phyloP scores from a whole-genome alignment of 1,140 invertebrate genomes.

The Dendrolimus punctatus region DNA sequence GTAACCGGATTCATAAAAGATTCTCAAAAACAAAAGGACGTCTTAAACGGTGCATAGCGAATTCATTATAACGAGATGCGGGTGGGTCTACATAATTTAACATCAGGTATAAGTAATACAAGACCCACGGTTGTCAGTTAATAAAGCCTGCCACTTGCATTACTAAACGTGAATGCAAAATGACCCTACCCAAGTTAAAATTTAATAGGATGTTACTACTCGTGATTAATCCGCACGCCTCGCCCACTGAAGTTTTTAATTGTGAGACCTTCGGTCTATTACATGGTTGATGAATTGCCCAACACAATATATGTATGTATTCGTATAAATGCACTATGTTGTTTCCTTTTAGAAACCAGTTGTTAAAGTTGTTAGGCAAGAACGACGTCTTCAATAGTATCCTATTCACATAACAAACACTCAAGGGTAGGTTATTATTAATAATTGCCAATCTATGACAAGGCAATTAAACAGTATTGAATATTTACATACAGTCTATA shows the following conservation, averaged over 20 bases:
- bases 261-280: conserved; percentile 43
- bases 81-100: no score
- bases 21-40: no score
- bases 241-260: conserved; percentile 29
- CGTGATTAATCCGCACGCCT: conserved; percentile 2
- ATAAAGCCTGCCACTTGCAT: no score
- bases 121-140: no score
- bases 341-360: conserved; percentile 57
- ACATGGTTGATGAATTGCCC: conserved; percentile 47
- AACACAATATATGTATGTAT: conserved; percentile 18
- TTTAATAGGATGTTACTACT: no score
- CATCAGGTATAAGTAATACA: no score
- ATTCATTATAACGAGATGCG: no score
- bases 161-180: no score
- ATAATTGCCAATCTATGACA: not conserved
- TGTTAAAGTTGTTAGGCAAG: conserved; percentile 39
- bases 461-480: conserved; percentile 8
- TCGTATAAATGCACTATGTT: conserved; percentile 30
- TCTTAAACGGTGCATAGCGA: no score
- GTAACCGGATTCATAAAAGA: no score
- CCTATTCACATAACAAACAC: conserved; percentile 9
- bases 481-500: conserved; percentile 1
- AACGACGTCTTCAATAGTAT: conserved; percentile 14
- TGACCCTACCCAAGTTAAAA: no score
- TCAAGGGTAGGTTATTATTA: conserved; percentile 9